Base-by-base conservation (phyloP, 2,113 vertebrate genomes). In the Dinomys branickii region DNA sequence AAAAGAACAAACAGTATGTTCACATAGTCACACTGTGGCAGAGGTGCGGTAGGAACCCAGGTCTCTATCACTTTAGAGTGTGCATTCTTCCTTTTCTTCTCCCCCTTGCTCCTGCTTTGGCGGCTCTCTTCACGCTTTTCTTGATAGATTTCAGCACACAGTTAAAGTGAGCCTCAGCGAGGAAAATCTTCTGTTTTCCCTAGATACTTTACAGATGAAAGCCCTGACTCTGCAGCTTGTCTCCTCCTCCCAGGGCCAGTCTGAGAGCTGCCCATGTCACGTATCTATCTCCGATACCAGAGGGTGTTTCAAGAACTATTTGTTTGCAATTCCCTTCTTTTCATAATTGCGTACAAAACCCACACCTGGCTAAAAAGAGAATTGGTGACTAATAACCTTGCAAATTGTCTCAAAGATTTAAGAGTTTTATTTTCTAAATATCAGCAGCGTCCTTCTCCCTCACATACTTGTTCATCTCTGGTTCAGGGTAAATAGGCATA, bases 371-470 rank as follows among this genome's bases (percentile, higher is more conserved):
- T 80, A 85, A 56, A 71, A 71, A 54, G 30, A 91, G 69, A 96
- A 59, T 85, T 5, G 50, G 44, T 81, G n/a, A 69, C 50, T 20
- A 61, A 59, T 7, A 85, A 50, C 24, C 80, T 85, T 77, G 63
- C n/a, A 71, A 54, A 77, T 33, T 24, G 16, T 85, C 63, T 89
- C 58, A 77, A 85, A 71, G 94, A 35, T 82, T 73, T 47, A 26
- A 2, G 20, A 63, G 50, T 67, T 69, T 85, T 85, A 75, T n/a
- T 94, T 91, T 44, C 61, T 84, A 88, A 93, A 80, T 82, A 91
- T n/a, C 83, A 88, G 20, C 24, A 85, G 22, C 3, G 14, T 58
- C 33, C 24, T 47, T 81, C 22, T 54, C 35, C 4, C 26, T 82
- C 63, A n/a, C 50, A 65, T 17, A 59, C 14, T 47, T 56, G 17